Percentiles rank a stretch among this genome's conserved stretches.
These are phyloP conservation scores for Diplodus puntazzo DNA, from an alignment of 2,797 vertebrate genomes.

Conservation along the genomic window DNA sequence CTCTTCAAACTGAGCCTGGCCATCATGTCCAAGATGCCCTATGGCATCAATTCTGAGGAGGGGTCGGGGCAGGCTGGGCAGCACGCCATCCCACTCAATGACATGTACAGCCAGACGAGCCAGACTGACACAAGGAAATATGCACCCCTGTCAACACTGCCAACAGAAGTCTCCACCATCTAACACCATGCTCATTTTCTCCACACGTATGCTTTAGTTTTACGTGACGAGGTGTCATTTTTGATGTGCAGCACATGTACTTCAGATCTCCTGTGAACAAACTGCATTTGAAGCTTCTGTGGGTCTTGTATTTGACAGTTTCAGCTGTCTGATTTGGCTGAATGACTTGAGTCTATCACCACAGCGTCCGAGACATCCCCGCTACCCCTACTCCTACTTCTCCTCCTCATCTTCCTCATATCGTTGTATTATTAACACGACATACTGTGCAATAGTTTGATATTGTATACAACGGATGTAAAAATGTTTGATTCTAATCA, in stretches of 20 bases:
- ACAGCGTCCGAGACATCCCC: neutral
- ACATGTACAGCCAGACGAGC: slow-evolving; percentile 68
- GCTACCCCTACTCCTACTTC: neutral
- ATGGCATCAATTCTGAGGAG: slow-evolving; percentile 56
- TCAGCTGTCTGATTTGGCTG: slow-evolving; percentile 4
- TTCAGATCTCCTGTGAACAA: slow-evolving; percentile 22
- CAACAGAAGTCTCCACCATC: slow-evolving; percentile 49
- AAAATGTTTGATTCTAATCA: slow-evolving; percentile 6
- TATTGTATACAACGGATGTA: slow-evolving; percentile 2
- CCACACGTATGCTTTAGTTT: neutral
- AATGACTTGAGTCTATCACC: neutral
- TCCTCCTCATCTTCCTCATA: neutral
- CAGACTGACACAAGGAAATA: slow-evolving; percentile 61
- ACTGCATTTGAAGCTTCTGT: slow-evolving; percentile 26
- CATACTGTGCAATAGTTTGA: neutral
- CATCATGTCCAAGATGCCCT: slow-evolving; percentile 72
- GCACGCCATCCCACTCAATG: slow-evolving; percentile 72
- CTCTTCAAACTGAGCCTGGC: slow-evolving; percentile 72
- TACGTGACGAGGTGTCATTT: neutral
- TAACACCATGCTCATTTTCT: slow-evolving; percentile 7
- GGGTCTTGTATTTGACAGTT: slow-evolving; percentile 1
- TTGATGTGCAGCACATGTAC: slow-evolving; percentile 16
- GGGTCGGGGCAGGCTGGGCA: slow-evolving; percentile 42
- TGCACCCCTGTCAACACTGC: slow-evolving; percentile 56
- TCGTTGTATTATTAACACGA: slow-evolving; percentile 5